Evolutionary conservation across 2,797 vertebrate genomes (phyloP).

Genomic region (Sebastes minor): DNA sequence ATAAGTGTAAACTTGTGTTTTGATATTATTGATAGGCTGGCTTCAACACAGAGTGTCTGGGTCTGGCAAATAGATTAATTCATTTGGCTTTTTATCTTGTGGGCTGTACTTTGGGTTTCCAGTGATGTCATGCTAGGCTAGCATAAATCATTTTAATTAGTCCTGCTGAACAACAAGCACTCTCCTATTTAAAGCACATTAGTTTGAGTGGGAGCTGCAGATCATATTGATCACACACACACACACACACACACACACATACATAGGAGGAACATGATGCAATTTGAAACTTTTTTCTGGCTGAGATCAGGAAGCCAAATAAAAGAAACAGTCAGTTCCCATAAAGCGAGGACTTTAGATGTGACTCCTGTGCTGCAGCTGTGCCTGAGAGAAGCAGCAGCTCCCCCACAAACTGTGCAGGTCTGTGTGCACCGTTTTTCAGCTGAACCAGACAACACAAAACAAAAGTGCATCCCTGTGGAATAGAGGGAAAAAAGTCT

Average conservation of each 20-base stretch:
- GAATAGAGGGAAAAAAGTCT: constrained; percentile 16
- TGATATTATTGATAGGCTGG: background rate
- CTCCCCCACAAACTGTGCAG: background rate
- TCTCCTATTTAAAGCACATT: constrained; percentile 57
- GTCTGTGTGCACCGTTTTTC: constrained; percentile 24
- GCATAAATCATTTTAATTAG: constrained; percentile 77
- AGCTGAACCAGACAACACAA: constrained; percentile 31
- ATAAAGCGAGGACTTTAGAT: background rate
- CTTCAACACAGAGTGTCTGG: background rate
- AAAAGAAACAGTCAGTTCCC: background rate
- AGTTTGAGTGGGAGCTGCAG: constrained; percentile 23
- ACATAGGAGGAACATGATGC: background rate
- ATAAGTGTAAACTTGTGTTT: background rate
- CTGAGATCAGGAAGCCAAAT: constrained; percentile 11
- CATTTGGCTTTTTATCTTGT: constrained; percentile 61
- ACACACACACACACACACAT: constrained; percentile 2
- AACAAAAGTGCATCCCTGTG: constrained; percentile 39
- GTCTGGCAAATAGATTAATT: constrained; percentile 55
- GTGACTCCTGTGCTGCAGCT: background rate
- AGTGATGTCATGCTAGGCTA: constrained; percentile 56
- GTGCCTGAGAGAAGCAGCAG: constrained; percentile 4
- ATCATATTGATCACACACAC: constrained; percentile 14
- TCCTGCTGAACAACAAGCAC: constrained; percentile 56
- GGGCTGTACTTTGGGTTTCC: constrained; percentile 40
- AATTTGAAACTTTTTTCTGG: background rate